phyloP scores from a whole-genome alignment of 1,140 invertebrate species.

The Bombus picipes region DNA sequence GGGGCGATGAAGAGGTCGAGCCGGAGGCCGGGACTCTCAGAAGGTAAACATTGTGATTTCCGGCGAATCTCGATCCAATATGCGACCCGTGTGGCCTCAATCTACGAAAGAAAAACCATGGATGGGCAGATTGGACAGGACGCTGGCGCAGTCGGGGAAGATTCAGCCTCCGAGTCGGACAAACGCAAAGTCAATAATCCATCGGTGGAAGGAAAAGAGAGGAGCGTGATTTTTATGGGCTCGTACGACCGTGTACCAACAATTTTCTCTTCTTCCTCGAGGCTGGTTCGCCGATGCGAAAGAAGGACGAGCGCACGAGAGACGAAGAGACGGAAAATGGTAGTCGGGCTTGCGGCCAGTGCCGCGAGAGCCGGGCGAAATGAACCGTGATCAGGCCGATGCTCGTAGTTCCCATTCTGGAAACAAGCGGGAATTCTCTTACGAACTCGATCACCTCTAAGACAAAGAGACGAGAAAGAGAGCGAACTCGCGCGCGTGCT shows the following conservation, averaged over 20 bases:
- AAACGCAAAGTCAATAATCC: conserved; percentile 61
- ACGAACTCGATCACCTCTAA: conserved; percentile 24
- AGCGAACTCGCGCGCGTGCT: not conserved
- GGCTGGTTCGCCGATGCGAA: not conserved
- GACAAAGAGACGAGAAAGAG: conserved; percentile 13
- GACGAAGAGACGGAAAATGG: not conserved
- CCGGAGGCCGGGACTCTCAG: not conserved
- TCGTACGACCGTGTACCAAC: conserved; percentile 60
- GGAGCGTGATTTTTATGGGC: conserved; percentile 68
- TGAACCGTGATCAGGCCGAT: conserved; percentile 66
- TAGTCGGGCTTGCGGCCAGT: conserved; percentile 8
- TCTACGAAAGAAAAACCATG: conserved; percentile 43
- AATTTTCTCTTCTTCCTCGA: conserved; percentile 57
- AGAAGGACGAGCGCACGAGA: not conserved
- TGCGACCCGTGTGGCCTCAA: conserved; percentile 36
- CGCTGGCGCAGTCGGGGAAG: not conserved
- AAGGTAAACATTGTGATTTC: conserved; percentile 43
- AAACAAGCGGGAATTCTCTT: conserved; percentile 49
- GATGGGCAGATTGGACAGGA: conserved; percentile 24
- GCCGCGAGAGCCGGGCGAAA: conserved; percentile 53
- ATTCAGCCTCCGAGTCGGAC: conserved; percentile 15
- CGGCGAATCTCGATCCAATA: conserved; percentile 47
- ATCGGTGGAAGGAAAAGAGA: conserved; percentile 1
- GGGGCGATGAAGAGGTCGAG: conserved; percentile 8
- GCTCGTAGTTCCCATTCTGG: conserved; percentile 55